phyloP scores from a whole-genome alignment of 2,888 invertebrate species.

The Strigamia crassipes region DNA sequence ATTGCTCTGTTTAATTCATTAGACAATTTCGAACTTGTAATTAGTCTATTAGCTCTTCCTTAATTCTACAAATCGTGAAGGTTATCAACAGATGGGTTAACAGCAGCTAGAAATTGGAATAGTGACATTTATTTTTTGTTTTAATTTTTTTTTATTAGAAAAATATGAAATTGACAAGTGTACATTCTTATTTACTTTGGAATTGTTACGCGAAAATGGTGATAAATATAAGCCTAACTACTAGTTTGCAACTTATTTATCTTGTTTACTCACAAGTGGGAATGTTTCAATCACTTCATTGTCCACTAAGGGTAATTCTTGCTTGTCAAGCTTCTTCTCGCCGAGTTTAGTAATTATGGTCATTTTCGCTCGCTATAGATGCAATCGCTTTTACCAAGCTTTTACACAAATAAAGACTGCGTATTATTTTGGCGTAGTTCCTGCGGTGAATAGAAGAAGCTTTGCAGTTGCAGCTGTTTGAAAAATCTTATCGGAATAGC shows the following conservation, averaged over 20 bases:
- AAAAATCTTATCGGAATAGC: not conserved
- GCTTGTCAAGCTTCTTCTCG: conserved; percentile 72
- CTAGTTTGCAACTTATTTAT: too few species aligned
- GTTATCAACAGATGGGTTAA: not conserved
- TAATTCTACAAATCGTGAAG: not conserved
- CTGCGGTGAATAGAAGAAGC: not conserved
- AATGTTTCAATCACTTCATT: conserved; percentile 55
- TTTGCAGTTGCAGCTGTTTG: too few species aligned
- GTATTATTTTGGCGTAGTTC: not conserved
- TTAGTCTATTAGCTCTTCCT: too few species aligned
- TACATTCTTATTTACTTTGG: too few species aligned
- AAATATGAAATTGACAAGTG: too few species aligned
- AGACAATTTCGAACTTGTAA: too few species aligned
- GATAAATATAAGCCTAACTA: too few species aligned
- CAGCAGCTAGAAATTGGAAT: not conserved
- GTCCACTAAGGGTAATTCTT: conserved; percentile 68
- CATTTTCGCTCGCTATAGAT: conserved; percentile 62
- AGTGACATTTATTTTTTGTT: not conserved
- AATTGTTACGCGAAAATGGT: too few species aligned
- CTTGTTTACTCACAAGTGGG: not conserved
- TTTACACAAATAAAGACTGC: too few species aligned
- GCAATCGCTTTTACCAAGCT: too few species aligned
- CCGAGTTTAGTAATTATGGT: conserved; percentile 77
- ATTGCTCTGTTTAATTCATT: too few species aligned
- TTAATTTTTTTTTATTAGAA: too few species aligned